Conservation (phyloP, 2,888 invertebrate species). For the Lagria hirta region DNA sequence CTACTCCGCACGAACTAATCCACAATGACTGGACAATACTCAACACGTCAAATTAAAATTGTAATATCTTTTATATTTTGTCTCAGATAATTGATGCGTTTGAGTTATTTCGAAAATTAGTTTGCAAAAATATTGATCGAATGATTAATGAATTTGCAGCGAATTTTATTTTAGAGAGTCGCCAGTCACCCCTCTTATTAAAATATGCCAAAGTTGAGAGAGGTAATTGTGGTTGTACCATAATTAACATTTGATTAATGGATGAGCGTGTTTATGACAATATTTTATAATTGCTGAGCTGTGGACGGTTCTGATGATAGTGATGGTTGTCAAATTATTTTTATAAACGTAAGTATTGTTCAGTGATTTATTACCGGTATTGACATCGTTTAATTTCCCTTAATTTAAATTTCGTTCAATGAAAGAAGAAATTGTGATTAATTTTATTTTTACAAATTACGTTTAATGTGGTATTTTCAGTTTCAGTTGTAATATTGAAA, state of each 20-base stretch:
- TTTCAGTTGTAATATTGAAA: too few species aligned
- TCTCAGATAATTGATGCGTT: conserved; percentile 22
- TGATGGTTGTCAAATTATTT: conserved; percentile 23
- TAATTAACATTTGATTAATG: conserved; percentile 41
- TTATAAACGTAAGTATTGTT: conserved; percentile 17
- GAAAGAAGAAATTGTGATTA: too few species aligned
- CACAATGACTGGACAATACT: conserved; percentile 10
- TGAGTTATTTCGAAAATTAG: conserved; percentile 27
- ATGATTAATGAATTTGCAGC: conserved; percentile 41
- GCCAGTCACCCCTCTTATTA: conserved; percentile 40
- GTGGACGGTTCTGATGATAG: conserved; percentile 20
- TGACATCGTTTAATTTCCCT: conserved; percentile 25
- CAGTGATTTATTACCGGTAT: conserved; percentile 28
- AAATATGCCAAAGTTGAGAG: conserved; percentile 34
- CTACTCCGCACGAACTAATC: too few species aligned
- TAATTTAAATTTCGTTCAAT: conserved; percentile 13
- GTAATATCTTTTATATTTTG: conserved; percentile 16
- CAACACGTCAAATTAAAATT: conserved; percentile 15
- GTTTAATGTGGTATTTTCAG: conserved; percentile 4
- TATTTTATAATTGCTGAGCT: conserved; percentile 36
- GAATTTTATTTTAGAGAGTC: conserved; percentile 44
- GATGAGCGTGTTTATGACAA: conserved; percentile 33
- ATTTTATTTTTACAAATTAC: background rate
- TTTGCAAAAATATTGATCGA: conserved; percentile 22
- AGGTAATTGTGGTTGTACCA: conserved; percentile 33